Evolutionary conservation across 2,888 invertebrate species (phyloP).

Genomic region (Ochropleura leucogaster): DNA sequence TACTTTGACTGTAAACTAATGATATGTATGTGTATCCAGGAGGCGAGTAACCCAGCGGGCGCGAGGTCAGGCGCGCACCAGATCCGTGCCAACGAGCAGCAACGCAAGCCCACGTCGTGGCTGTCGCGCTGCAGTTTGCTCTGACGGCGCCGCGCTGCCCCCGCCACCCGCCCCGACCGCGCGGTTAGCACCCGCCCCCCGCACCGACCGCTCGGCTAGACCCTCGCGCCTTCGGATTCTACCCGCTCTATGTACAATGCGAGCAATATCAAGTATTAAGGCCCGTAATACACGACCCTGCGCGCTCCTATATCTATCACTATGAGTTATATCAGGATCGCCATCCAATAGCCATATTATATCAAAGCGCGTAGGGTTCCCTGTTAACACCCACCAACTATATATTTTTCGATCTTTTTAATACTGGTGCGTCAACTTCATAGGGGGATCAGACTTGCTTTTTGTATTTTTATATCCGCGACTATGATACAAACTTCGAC

Average conservation of each 20-base stretch:
- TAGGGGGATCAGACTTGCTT: conserved; percentile 85
- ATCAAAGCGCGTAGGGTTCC: conserved; percentile 53
- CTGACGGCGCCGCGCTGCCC: conserved; percentile 91
- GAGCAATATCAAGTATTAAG: conserved; percentile 59
- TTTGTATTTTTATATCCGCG: conserved; percentile 90
- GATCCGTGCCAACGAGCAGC: conserved; percentile 94
- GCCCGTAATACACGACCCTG: conserved; percentile 37
- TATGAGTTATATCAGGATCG: conserved; percentile 55
- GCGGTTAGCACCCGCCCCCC: conserved; percentile 60
- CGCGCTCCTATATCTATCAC: conserved; percentile 49
- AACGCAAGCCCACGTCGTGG: conserved; percentile 96
- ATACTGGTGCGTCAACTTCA: conserved; percentile 80
- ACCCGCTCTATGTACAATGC: conserved; percentile 50
- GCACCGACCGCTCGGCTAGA: conserved; percentile 62
- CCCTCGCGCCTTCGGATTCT: conserved; percentile 38
- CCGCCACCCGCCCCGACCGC: conserved; percentile 14
- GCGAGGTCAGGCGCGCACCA: conserved; percentile 94
- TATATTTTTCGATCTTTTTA: conserved; percentile 86
- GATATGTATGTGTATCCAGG: conserved; percentile 86
- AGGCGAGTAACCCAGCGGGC: conserved; percentile 96
- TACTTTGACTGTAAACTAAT: conserved; percentile 9
- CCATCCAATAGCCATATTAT: conserved; percentile 57
- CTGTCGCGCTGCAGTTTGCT: conserved; percentile 96
- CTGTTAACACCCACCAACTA: conserved; percentile 74
- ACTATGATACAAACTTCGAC: conserved; percentile 77